Evolutionary conservation across 1,140 invertebrate species (phyloP), one percentile per base, ranked within the genome.

Genomic region (Pachypeltis micranthus): DNA sequence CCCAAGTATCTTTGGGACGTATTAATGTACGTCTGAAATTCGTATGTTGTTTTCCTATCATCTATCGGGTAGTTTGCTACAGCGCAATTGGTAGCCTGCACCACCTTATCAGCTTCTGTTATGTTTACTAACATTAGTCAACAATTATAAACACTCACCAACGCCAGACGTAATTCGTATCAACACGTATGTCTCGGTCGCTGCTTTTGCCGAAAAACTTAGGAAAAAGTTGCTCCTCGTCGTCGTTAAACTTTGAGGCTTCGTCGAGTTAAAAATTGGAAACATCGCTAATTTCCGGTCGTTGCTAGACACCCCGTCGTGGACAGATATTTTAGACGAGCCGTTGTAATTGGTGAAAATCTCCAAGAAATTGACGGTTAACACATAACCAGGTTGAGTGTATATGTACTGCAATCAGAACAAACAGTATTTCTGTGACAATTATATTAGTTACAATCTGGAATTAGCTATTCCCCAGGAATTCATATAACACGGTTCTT

Each of bases 361-460:
- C 70, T 87, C 82, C 55, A 91, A 76, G 72, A 94, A 92, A 67
- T 89, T 85, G 24, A 93, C 74, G 0, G 92, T 95, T 19, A 95
- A 72, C 0, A 88, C 82, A 66, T 91, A 87, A 0, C 87, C 89
- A 0, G 80, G 76, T 70, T 80, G 75, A 0, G 87, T 90, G 44
- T 82, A 86, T 72, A 92, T 91, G 65, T 83, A 74, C 77, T 83
- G 69, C 1, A 70, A 69, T 67, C 34, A 61, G 63, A 66, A 65
- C 63, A n/a, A n/a, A n/a, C n/a, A n/a, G n/a, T n/a, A n/a, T n/a
- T n/a, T n/a, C n/a, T n/a, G n/a, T n/a, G n/a, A n/a, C n/a, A n/a
- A n/a, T n/a, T n/a, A n/a, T n/a, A n/a, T n/a, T n/a, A n/a, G n/a
- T n/a, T n/a, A n/a, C n/a, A n/a, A n/a, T n/a, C n/a, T n/a, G n/a